Evolutionary conservation across 2,888 invertebrate genomes (phyloP), one percentile per base, ranked within the genome.

Genomic region (Andrena bicolor): DNA sequence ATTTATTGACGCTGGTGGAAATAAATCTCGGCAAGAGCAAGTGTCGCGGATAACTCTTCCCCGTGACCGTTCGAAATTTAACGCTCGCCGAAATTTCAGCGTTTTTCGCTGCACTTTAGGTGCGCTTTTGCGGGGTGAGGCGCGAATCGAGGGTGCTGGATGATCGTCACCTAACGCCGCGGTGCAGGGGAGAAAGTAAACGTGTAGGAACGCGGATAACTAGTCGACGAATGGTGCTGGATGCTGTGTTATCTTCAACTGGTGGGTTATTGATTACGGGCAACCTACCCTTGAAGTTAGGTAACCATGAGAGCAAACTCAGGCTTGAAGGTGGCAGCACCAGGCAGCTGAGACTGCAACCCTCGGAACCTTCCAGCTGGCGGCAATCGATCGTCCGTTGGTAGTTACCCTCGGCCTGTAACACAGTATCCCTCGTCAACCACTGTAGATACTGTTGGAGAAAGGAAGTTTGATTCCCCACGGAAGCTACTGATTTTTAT

Each of bases 271-370:
- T 10, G 5, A 20, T 7, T 1, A 26, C 56, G 41, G 70, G 69
- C 68, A 60, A 77, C 6, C 35, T 26, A 66, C 23, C 41, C 66
- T 8, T 23, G 7, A 0, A 2, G 6, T 0, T 2, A n/a, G 26
- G 16, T 73, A 49, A 77, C 68, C 69, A 23, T 13, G 10, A 10
- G 30, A 68, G 71, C 5, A 53, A 53, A 61, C 23, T 61, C 26
- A 72, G 20, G 51, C 16, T 23, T 23, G 1, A 20, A 2, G 77
- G 10, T 51, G 79, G 79, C 79, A 82, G 81, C 70, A 82, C 74
- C 32, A 10, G 26, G 0, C n/a, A 51, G 49, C 0, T 30, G 13
- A 0, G 6, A 1, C 8, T 13, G 13, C 32, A 60, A 20, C 53
- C 66, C 56, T 32, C 6, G 30, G 4, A 41, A 10, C 32, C 56